A percentile compares a stretch with the other conserved stretches of the same genome.
These are phyloP conservation scores for Drosophila putrida DNA, from an alignment of 2,888 invertebrate genomes.

Conservation along the genomic window DNA sequence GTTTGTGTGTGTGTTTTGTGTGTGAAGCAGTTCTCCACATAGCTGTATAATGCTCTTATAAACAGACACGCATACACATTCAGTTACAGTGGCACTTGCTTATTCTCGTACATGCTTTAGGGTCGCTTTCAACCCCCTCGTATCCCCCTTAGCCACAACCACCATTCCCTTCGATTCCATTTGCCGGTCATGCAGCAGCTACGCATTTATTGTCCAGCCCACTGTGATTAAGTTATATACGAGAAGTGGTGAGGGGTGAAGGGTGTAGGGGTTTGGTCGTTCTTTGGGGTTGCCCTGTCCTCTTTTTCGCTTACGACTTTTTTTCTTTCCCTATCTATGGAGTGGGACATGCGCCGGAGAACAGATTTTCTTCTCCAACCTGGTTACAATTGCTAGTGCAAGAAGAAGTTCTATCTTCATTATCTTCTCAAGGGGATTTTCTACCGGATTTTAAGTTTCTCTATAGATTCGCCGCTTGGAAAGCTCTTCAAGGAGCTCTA, in stretches of 20 bases:
- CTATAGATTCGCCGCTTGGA: no score
- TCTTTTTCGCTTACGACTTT: slow-evolving; percentile 31
- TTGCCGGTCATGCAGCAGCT: slow-evolving; percentile 24
- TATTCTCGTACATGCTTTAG: slow-evolving; percentile 12
- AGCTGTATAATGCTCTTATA: slow-evolving; percentile 14
- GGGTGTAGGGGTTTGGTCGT: background rate
- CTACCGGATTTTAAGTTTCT: no score
- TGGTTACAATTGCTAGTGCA: slow-evolving; percentile 4
- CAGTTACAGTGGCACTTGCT: slow-evolving; percentile 18
- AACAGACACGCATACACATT: slow-evolving; percentile 16
- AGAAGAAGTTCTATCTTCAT: background rate
- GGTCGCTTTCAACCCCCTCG: slow-evolving; percentile 29
- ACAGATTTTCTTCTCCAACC: background rate
- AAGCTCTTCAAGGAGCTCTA: no score
- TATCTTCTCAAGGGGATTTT: background rate
- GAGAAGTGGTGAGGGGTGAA: background rate
- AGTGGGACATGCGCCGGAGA: slow-evolving; percentile 39
- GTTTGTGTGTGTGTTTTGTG: slow-evolving; percentile 11
- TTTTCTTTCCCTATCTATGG: slow-evolving; percentile 4
- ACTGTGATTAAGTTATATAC: slow-evolving; percentile 14
- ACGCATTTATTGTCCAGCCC: slow-evolving; percentile 49
- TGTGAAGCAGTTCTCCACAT: slow-evolving; percentile 7
- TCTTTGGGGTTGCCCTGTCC: slow-evolving; percentile 20
- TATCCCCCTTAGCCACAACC: background rate
- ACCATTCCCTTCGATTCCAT: background rate